Evolutionary conservation across 2,113 vertebrate genomes (phyloP), one percentile per base, ranked within the genome.

Genomic region (Plecturocebus donacophilus): DNA sequence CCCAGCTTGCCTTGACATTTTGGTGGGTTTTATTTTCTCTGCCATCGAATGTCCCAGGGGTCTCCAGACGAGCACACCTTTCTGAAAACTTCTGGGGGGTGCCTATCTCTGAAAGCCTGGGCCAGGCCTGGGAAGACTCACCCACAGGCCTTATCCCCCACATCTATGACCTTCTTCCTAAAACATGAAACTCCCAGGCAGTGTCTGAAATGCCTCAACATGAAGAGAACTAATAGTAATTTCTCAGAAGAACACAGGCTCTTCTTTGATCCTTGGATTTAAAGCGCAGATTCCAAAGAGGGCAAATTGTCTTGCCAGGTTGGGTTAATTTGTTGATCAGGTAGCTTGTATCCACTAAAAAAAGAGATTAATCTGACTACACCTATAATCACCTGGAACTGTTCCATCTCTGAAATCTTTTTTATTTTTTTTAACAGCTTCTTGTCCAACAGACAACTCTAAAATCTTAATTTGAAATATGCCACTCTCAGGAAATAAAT

Each of bases 1-100:
- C 87, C 94, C 75, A 20, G 54, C 3, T 76, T 54, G 13, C 68
- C 21, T 38, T 19, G 20, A 42, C 19, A 9, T 68, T 89, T 80
- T 27, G 71, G 5, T n/a, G 42, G 45, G 12, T 64, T 86, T 79
- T 76, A n/a, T 84, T 91, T 91, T 94, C 87, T 97, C 64, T 71
- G 45, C 12, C 40, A 38, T 47, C 47, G 54, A 76, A 14, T 54
- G 68, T 61, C 30, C 70, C 86, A 47, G 45, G 2, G 16, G 27
- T n/a, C 45, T 73, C 68, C 35, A 30, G 85, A 73, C 64, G 35
- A 68, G 20, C 81, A 94, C 17, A 6, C 11, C 27, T 68, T n/a
- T 81, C 76, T 58, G 61, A 87, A 95, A 76, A 52, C 4, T 12
- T 19, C 56, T 3, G 1, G 49, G 27, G 20, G 10, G 49, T 20